phyloP scores from a whole-genome alignment of 2,888 invertebrate species.

The Ptychoptera albimana region DNA sequence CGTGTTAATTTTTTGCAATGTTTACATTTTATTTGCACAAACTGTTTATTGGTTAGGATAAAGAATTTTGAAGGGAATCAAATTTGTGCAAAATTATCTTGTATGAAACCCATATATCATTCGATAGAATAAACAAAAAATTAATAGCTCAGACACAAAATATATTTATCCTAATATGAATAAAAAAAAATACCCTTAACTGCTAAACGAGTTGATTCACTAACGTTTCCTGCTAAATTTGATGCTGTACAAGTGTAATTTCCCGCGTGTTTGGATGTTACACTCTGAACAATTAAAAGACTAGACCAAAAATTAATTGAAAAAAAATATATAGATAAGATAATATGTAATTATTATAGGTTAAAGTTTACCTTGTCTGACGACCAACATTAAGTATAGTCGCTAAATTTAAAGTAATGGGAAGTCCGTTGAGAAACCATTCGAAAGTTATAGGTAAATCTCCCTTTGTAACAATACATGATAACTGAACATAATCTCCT shows the following conservation, averaged over 20 bases:
- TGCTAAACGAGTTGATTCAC: constrained; percentile 35
- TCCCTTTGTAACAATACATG: constrained; percentile 65
- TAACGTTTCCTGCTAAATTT: constrained; percentile 38
- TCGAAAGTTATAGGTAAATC: constrained; percentile 50
- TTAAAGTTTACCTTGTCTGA: constrained; percentile 21
- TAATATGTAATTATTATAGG: too few species aligned
- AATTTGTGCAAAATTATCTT: too few species aligned
- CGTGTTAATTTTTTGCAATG: too few species aligned
- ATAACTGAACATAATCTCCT: constrained; percentile 64
- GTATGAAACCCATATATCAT: too few species aligned
- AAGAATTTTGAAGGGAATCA: too few species aligned
- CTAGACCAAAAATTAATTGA: constrained; percentile 30
- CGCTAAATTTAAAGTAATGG: constrained; percentile 17
- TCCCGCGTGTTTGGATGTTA: constrained; percentile 43
- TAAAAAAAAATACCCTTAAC: constrained; percentile 38
- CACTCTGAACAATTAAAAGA: constrained; percentile 43
- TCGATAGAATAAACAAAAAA: too few species aligned
- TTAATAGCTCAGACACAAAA: too few species aligned
- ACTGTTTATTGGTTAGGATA: too few species aligned
- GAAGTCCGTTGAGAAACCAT: constrained; percentile 30
- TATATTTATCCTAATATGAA: too few species aligned
- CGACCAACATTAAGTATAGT: constrained; percentile 24
- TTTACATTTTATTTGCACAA: too few species aligned
- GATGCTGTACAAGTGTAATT: constrained; percentile 40
- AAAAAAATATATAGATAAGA: too few species aligned